These are phyloP conservation scores for Lochmaea capreae DNA, from an alignment of 2,888 invertebrate genomes.

Conservation along the genomic window DNA sequence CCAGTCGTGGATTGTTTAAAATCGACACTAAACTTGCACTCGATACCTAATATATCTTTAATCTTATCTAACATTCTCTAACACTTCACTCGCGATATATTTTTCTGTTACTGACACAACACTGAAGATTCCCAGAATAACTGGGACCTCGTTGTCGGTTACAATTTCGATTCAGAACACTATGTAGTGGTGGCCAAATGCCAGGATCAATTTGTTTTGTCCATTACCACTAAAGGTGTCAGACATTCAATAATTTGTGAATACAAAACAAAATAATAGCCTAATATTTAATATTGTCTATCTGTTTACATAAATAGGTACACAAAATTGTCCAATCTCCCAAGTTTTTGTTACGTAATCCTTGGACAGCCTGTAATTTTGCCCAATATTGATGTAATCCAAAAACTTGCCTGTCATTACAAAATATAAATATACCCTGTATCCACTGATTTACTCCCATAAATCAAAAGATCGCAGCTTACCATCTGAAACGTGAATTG, in stretches of 20 bases:
- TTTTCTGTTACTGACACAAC: conserved; percentile 15
- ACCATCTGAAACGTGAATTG: no score
- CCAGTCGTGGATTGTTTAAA: conserved; percentile 50
- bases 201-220: conserved; percentile 19
- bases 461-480: no score
- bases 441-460: no score
- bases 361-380: no score
- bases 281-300: no score
- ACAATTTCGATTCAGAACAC: conserved; percentile 28
- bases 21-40: conserved; percentile 56
- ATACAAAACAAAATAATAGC: no score
- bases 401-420: no score
- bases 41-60: conserved; percentile 56
- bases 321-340: no score
- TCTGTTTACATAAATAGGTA: no score
- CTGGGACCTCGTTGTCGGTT: conserved; percentile 18
- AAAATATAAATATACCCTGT: no score
- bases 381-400: no score
- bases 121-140: background rate
- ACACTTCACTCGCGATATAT: conserved; percentile 40
- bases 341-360: no score
- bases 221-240: background rate
- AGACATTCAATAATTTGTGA: background rate
- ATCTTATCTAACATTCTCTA: conserved; percentile 63
- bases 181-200: conserved; percentile 23